Percentiles rank a stretch among this genome's conserved stretches.
These are phyloP conservation scores for Philopotamus ludificatus DNA, from an alignment of 1,140 invertebrate species.

Conservation along the genomic window DNA sequence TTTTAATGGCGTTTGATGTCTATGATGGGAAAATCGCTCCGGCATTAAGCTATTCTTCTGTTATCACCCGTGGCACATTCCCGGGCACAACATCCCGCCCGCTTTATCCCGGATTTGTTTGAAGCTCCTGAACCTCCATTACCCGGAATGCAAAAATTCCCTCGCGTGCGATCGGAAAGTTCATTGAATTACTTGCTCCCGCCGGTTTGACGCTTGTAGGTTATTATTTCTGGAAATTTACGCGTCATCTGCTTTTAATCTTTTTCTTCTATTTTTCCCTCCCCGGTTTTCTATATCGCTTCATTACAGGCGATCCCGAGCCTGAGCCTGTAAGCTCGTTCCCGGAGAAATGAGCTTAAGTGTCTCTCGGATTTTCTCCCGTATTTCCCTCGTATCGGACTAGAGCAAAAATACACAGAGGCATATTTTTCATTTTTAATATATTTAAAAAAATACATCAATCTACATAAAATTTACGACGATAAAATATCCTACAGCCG, in stretches of 20 bases:
- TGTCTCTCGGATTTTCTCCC: too few relatives aligned
- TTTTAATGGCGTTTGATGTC: conserved; percentile 42
- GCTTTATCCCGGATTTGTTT: conserved; percentile 6
- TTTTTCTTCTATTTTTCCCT: conserved; percentile 13
- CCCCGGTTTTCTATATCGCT: conserved; percentile 29
- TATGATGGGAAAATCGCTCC: conserved; percentile 37
- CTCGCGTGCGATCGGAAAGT: too few relatives aligned
- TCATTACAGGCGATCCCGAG: conserved; percentile 26
- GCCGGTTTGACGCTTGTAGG: neutral
- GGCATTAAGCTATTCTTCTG: conserved; percentile 35
- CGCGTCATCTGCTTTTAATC: conserved; percentile 38
- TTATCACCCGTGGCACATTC: conserved; percentile 16
- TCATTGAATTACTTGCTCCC: too few relatives aligned
- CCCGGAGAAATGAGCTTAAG: conserved; percentile 21
- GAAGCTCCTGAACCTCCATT: neutral
- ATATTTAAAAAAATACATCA: too few relatives aligned
- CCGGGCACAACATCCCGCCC: neutral
- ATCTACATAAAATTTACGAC: too few relatives aligned
- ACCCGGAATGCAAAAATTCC: too few relatives aligned
- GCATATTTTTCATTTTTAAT: too few relatives aligned
- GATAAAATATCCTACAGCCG: too few relatives aligned
- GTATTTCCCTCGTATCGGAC: too few relatives aligned
- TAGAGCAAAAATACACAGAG: too few relatives aligned
- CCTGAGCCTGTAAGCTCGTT: conserved; percentile 12
- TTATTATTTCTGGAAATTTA: conserved; percentile 31